phyloP scores from a whole-genome alignment of 2,888 invertebrate species.

The Drosophila anomalata region DNA sequence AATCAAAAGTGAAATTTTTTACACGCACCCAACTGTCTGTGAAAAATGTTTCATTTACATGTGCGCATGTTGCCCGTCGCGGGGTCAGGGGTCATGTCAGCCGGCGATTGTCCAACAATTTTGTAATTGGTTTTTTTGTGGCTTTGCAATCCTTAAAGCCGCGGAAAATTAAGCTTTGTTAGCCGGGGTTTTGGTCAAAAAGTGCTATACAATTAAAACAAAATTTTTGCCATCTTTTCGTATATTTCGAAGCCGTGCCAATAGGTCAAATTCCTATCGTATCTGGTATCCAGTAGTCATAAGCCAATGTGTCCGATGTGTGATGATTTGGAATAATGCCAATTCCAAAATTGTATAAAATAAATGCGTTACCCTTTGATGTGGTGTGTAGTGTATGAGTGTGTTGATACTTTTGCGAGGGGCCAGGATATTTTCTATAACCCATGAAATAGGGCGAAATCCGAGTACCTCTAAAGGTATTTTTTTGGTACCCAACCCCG shows the following conservation, averaged over 20 bases:
- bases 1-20: conserved; percentile 75
- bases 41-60: conserved; percentile 70
- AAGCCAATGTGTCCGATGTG: neutral
- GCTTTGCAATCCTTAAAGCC: conserved; percentile 32
- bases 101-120: conserved; percentile 49
- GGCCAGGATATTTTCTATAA: neutral
- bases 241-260: neutral
- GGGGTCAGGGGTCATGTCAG: conserved; percentile 22
- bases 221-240: neutral
- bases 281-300: neutral
- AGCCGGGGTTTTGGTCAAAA: neutral
- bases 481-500: neutral
- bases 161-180: neutral
- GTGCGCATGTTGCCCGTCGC: conserved; percentile 45
- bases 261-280: neutral
- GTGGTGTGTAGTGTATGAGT: neutral
- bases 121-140: conserved; percentile 72
- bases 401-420: neutral
- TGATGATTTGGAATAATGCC: neutral
- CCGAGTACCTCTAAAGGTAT: neutral
- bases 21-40: conserved; percentile 74
- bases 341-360: conserved; percentile 1
- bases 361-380: neutral
- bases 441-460: neutral
- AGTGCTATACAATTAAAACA: neutral